Conservation (phyloP, 2,113 vertebrate species). For the Channa argus region DNA sequence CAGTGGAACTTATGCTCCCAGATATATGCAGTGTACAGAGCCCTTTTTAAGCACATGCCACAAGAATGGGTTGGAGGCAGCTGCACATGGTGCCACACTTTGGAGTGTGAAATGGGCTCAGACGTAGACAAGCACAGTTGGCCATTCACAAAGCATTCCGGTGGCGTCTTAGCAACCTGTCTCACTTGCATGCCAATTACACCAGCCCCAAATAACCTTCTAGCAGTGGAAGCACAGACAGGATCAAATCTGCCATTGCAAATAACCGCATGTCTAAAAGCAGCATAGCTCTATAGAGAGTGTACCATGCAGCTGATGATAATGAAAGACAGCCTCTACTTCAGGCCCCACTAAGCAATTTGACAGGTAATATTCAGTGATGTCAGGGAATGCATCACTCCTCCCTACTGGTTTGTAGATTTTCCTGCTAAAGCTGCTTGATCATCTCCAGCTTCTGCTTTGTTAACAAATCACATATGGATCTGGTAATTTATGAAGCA, state of each 20-base stretch:
- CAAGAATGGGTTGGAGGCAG: constrained; percentile 49
- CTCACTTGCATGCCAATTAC: constrained; percentile 74
- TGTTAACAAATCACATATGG: constrained; percentile 40
- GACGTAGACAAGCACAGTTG: constrained; percentile 57
- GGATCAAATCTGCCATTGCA: constrained; percentile 45
- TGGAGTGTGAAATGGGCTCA: constrained; percentile 61
- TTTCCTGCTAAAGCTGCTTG: constrained; percentile 8
- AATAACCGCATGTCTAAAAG: constrained; percentile 10
- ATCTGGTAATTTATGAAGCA: constrained; percentile 30
- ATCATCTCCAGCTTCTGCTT: constrained; percentile 30
- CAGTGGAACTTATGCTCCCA: constrained; percentile 34
- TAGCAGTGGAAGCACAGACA: constrained; percentile 23
- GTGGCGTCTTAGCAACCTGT: constrained; percentile 67
- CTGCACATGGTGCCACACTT: constrained; percentile 52
- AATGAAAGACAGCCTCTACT: constrained; percentile 23
- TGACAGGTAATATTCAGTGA: constrained; percentile 16
- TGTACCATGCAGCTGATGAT: constrained; percentile 3
- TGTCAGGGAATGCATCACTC: constrained; percentile 19
- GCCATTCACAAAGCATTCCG: constrained; percentile 66
- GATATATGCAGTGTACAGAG: constrained; percentile 37
- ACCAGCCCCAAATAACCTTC: constrained; percentile 51
- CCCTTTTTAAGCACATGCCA: constrained; percentile 45
- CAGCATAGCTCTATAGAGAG: neutral
- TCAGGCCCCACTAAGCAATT: constrained; percentile 1
- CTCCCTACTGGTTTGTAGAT: constrained; percentile 18